A percentile compares a stretch with the other conserved stretches of the same genome.
phyloP scores from a whole-genome alignment of 1,140 invertebrate genomes.

The Drosophila insularis region DNA sequence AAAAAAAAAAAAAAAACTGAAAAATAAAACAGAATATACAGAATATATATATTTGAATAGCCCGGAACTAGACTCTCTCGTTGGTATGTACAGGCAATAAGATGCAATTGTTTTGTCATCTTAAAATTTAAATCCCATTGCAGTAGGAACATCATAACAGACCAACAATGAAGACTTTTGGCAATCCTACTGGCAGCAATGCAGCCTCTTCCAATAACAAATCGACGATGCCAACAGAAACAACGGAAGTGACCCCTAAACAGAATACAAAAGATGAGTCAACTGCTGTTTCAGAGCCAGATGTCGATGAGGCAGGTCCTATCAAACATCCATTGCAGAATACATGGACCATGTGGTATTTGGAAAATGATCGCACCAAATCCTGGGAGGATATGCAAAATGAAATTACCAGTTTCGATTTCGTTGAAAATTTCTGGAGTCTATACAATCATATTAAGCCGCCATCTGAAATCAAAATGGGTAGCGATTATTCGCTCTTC shows the following conservation, averaged over 20 bases:
- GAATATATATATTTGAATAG: too few species aligned
- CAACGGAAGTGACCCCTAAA: slow-evolving; percentile 20
- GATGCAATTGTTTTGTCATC: too few species aligned
- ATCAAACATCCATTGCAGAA: slow-evolving; percentile 97
- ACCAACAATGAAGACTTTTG: slow-evolving; percentile 38
- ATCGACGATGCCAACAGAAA: too few species aligned
- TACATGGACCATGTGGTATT: slow-evolving; percentile 99
- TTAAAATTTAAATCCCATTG: too few species aligned
- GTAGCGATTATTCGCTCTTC: slow-evolving; percentile 98
- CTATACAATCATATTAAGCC: slow-evolving; percentile 98
- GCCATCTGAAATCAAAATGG: slow-evolving; percentile 93
- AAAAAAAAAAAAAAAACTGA: too few species aligned
- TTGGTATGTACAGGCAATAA: too few species aligned
- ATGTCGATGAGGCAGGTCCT: slow-evolving; percentile 53
- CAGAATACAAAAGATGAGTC: slow-evolving; percentile 36
- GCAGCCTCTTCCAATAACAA: slow-evolving; percentile 16
- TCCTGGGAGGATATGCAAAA: slow-evolving; percentile 97
- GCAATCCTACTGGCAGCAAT: slow-evolving; percentile 65
- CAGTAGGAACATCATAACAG: too few species aligned
- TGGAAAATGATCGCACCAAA: slow-evolving; percentile 94
- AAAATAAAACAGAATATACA: too few species aligned
- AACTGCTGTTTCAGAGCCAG: neutral
- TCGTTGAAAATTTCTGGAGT: slow-evolving; percentile 99
- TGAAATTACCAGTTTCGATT: slow-evolving; percentile 96
- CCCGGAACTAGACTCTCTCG: too few species aligned